Evolutionary conservation across 2,797 vertebrate genomes (phyloP).

Genomic region (Lacerta bilineata): DNA sequence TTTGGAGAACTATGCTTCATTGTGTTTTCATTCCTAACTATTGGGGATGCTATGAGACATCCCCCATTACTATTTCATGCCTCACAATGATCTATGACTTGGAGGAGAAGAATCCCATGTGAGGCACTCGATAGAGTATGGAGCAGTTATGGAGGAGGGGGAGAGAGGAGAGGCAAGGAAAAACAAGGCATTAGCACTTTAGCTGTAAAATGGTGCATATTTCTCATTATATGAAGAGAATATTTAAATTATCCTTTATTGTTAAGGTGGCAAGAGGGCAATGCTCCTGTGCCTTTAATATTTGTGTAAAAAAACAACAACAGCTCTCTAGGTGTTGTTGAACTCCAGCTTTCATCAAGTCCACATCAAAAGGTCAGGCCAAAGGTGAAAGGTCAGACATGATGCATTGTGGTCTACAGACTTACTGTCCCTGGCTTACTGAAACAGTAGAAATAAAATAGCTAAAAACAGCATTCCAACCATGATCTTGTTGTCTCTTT

Average conservation of each 20-base stretch:
- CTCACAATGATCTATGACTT: slow-evolving; percentile 3
- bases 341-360: too few relatives aligned
- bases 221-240: slow-evolving; percentile 25
- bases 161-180: not conserved
- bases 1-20: slow-evolving; percentile 58
- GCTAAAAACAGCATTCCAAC: not conserved
- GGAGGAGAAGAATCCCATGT: not conserved
- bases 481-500: not conserved
- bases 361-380: too few relatives aligned
- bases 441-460: not conserved
- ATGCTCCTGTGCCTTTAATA: not conserved
- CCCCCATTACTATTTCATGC: slow-evolving; percentile 46
- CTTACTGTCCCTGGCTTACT: not conserved
- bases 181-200: not conserved
- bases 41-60: slow-evolving; percentile 45
- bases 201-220: slow-evolving; percentile 30
- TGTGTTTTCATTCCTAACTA: slow-evolving; percentile 40
- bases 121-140: not conserved
- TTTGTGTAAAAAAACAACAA: not conserved
- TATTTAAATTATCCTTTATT: not conserved
- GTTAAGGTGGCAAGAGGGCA: too few relatives aligned
- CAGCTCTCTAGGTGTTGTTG: too few relatives aligned
- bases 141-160: not conserved
- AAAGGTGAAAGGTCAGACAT: too few relatives aligned
- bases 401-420: too few relatives aligned